phyloP scores from a whole-genome alignment of 2,888 invertebrate species.

The Drosophila mimetica region DNA sequence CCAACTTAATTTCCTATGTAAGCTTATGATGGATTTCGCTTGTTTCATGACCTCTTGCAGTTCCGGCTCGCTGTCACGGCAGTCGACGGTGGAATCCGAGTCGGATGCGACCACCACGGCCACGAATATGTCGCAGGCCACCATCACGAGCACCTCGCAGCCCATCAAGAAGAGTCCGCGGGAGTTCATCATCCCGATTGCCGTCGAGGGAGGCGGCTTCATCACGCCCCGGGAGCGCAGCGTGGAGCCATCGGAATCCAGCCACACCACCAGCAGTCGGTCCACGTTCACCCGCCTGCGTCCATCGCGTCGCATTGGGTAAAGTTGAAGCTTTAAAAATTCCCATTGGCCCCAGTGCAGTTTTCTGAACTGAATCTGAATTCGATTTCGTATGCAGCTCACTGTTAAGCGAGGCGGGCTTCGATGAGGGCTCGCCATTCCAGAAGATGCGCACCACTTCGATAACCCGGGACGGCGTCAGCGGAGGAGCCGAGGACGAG shows the following conservation, averaged over 20 bases:
- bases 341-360: not conserved
- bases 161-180: constrained; percentile 95
- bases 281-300: constrained; percentile 84
- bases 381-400: constrained; percentile 84
- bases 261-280: constrained; percentile 86
- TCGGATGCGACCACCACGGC: constrained; percentile 87
- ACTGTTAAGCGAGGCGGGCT: constrained; percentile 89
- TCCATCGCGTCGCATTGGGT: constrained; percentile 89
- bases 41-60: constrained; percentile 50
- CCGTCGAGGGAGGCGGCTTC: constrained; percentile 95
- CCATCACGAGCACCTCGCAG: constrained; percentile 85
- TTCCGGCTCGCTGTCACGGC: constrained; percentile 84
- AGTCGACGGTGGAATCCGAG: constrained; percentile 90
- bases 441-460: constrained; percentile 86
- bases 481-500: constrained; percentile 85
- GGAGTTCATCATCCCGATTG: constrained; percentile 97
- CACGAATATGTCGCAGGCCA: constrained; percentile 86
- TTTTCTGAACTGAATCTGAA: constrained; percentile 5
- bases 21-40: constrained; percentile 7
- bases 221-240: constrained; percentile 88
- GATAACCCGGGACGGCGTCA: constrained; percentile 86
- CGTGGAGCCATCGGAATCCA: constrained; percentile 90
- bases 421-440: constrained; percentile 88
- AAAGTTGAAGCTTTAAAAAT: constrained; percentile 52
- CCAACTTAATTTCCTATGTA: not conserved